Evolutionary conservation across 2,113 vertebrate genomes (phyloP).

Genomic region (Cinclus cinclus): DNA sequence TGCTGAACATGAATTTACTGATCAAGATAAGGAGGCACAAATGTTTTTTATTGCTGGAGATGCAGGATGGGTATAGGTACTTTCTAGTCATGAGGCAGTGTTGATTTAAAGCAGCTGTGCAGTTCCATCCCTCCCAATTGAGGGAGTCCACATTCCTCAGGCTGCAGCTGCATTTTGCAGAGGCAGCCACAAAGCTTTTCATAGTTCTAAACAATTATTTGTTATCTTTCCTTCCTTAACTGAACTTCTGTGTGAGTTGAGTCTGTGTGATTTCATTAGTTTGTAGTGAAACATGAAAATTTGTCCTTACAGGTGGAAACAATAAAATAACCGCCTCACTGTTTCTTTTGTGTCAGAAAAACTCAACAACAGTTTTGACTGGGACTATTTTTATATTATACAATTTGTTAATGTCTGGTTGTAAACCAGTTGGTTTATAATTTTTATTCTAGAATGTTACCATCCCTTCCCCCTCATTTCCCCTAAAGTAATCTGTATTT

Average conservation of each 20-base stretch:
- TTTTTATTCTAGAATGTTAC: background rate
- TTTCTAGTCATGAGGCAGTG: background rate
- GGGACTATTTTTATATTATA: background rate
- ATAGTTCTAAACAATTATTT: background rate
- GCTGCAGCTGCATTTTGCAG: background rate
- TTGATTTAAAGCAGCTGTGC: background rate
- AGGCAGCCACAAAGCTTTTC: background rate
- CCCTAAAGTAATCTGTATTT: conserved; percentile 8
- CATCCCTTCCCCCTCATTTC: background rate
- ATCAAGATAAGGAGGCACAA: background rate
- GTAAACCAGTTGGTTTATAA: background rate
- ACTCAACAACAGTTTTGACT: background rate
- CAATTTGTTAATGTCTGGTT: background rate
- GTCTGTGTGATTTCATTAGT: background rate
- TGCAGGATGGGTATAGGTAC: background rate
- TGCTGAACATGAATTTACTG: background rate
- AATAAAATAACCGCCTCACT: background rate
- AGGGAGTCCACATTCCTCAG: background rate
- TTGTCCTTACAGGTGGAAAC: background rate
- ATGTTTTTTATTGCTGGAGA: background rate
- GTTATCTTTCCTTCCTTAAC: background rate
- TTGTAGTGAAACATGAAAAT: background rate
- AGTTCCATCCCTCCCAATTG: background rate
- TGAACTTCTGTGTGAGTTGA: background rate
- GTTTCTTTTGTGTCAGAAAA: background rate